Percentiles rank a stretch among this genome's conserved stretches.
Evolutionary conservation across 2,113 vertebrate genomes (phyloP).

Genomic region (Mastomys coucha): DNA sequence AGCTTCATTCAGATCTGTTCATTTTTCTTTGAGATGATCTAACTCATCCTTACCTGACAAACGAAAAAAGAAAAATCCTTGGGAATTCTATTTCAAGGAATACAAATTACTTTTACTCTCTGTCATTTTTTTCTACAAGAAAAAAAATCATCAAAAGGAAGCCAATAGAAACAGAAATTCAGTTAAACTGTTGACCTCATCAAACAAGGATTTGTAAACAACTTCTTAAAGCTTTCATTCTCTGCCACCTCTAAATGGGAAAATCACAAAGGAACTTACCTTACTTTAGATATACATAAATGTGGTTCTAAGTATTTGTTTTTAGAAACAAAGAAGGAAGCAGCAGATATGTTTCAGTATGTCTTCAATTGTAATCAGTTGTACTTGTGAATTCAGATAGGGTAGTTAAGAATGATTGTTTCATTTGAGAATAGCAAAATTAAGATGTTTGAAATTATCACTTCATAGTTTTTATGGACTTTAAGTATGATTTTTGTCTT

Average conservation of each 20-base stretch:
- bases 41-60: background rate
- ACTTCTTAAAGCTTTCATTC: background rate
- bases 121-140: background rate
- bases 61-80: background rate
- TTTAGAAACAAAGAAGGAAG: background rate
- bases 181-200: background rate
- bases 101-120: background rate
- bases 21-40: background rate
- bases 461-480: background rate
- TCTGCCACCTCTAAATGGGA: background rate
- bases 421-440: accelerated
- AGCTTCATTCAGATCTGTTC: background rate
- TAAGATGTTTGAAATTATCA: background rate
- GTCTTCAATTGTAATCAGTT: background rate
- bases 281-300: background rate
- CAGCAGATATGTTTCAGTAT: background rate
- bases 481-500: background rate
- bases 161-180: background rate
- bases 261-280: too few relatives aligned
- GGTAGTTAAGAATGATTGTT: background rate
- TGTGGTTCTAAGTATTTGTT: background rate
- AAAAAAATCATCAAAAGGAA: background rate
- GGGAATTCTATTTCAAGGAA: background rate
- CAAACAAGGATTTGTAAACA: background rate
- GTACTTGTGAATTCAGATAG: background rate